Conservation (phyloP, 2,797 vertebrate species). For the Sebastes trivittatus region DNA sequence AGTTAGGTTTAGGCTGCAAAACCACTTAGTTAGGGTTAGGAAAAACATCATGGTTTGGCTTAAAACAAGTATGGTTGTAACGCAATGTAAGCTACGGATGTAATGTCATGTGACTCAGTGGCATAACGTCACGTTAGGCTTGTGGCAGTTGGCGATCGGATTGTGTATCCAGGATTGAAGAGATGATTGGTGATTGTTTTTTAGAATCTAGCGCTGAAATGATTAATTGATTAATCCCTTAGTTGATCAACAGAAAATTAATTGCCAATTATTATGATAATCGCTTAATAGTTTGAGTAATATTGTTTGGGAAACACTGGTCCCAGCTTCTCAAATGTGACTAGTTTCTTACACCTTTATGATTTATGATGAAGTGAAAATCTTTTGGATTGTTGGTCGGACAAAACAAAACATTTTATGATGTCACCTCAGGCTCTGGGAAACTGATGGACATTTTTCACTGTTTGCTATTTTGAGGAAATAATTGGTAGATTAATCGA, state of each 20-base stretch:
- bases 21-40: background rate
- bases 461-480: background rate
- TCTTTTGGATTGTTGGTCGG: background rate
- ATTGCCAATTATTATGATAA: no score
- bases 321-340: background rate
- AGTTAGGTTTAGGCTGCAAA: no score
- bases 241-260: no score
- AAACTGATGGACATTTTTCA: background rate
- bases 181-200: no score
- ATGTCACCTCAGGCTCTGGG: background rate
- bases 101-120: no score
- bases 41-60: background rate
- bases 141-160: no score
- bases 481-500: background rate
- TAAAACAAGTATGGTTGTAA: background rate
- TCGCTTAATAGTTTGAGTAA: no score
- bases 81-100: background rate
- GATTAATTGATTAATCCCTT: no score
- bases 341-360: background rate
- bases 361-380: background rate
- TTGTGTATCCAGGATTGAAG: no score
- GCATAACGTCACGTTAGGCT: no score
- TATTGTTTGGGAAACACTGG: background rate
- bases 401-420: background rate
- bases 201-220: no score